Percentiles rank a stretch among this genome's conserved stretches.
phyloP scores from a whole-genome alignment of 2,797 vertebrate genomes.

The Siniperca obscura region DNA sequence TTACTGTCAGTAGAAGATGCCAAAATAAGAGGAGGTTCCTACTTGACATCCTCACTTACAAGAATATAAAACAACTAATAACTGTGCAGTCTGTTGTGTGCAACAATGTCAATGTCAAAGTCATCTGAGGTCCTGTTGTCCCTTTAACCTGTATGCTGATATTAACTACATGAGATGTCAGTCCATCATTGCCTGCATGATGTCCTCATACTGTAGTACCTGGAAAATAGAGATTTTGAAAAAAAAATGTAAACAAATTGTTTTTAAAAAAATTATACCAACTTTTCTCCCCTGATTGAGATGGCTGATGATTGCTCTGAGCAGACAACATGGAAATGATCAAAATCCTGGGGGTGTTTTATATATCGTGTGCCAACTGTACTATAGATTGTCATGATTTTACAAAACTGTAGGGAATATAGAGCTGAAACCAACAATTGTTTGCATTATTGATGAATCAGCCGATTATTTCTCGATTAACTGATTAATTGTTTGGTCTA shows the following conservation, averaged over 20 bases:
- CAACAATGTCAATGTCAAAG: conserved; percentile 53
- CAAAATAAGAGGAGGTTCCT: conserved; percentile 62
- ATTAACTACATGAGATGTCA: not conserved
- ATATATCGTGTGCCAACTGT: not conserved
- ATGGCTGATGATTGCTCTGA: not conserved
- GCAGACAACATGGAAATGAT: not conserved
- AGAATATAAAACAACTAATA: conserved; percentile 61
- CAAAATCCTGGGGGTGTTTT: not conserved
- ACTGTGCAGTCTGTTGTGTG: conserved; percentile 26
- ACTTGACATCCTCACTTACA: conserved; percentile 55
- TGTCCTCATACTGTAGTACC: not conserved
- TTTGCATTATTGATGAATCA: not conserved
- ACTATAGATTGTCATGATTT: not conserved
- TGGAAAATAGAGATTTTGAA: not conserved
- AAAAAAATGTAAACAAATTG: not conserved
- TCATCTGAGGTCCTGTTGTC: conserved; percentile 10
- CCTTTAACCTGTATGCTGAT: conserved; percentile 10
- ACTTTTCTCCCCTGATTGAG: not conserved
- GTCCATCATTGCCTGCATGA: not conserved
- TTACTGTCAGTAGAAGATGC: conserved; percentile 61
- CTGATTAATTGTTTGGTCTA: not conserved
- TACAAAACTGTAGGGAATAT: not conserved
- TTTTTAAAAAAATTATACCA: not conserved
- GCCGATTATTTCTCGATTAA: too few relatives aligned
- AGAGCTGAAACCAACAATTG: too few relatives aligned